These are phyloP conservation scores for Seriola aureovittata DNA, from an alignment of 2,113 vertebrate species.

Conservation along the genomic window DNA sequence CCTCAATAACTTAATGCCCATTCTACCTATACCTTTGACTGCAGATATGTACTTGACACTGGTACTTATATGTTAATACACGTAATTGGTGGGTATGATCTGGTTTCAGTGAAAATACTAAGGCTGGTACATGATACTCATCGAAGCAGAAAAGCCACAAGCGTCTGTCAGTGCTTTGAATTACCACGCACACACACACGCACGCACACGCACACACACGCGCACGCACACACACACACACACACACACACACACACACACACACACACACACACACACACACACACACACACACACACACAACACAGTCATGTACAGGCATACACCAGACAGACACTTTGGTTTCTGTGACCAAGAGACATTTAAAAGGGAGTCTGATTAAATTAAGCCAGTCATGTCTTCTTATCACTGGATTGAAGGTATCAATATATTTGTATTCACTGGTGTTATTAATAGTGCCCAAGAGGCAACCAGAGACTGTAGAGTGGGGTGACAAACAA, in stretches of 20 bases:
- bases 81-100: constrained; percentile 60
- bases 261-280: no score
- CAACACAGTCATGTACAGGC: neutral
- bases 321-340: constrained; percentile 10
- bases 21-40: neutral
- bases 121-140: constrained; percentile 66
- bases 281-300: constrained; percentile 23
- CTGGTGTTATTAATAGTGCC: constrained; percentile 79
- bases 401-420: constrained; percentile 62
- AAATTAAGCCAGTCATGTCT: constrained; percentile 78
- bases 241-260: constrained; percentile 31
- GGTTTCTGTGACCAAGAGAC: constrained; percentile 41
- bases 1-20: neutral
- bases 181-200: constrained; percentile 7
- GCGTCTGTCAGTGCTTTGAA: constrained; percentile 36
- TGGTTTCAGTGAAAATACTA: constrained; percentile 79
- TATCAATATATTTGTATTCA: constrained; percentile 66
- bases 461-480: constrained; percentile 80
- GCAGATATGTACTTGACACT: constrained; percentile 15
- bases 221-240: constrained; percentile 5
- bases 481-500: constrained; percentile 77
- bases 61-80: constrained; percentile 66
- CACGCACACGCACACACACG: constrained; percentile 15
- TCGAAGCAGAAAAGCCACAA: constrained; percentile 50
- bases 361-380: constrained; percentile 69